Conservation (phyloP, 2,113 vertebrate genomes). For the Dicaeum eximium region DNA sequence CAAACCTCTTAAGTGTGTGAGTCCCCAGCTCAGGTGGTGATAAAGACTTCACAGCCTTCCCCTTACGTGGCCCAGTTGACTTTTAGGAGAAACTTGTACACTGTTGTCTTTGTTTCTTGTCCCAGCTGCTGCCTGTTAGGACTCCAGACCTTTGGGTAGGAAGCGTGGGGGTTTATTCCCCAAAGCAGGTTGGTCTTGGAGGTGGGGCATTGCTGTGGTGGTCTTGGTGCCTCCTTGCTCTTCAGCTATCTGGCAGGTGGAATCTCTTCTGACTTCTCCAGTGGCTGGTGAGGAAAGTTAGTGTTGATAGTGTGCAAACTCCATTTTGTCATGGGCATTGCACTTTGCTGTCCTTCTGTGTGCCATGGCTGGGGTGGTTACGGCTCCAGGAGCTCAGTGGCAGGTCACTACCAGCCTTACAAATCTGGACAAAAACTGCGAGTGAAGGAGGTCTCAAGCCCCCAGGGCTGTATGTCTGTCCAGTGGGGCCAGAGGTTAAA, state of each 20-base stretch:
- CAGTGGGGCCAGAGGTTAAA: background rate
- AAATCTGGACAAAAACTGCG: background rate
- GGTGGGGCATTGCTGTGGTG: constrained; percentile 14
- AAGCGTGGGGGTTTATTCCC: constrained; percentile 83
- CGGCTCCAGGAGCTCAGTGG: background rate
- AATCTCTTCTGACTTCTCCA: constrained; percentile 8
- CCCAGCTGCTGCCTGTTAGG: constrained; percentile 75
- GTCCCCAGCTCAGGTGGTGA: background rate
- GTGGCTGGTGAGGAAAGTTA: background rate
- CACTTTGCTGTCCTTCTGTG: background rate
- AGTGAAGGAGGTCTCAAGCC: background rate
- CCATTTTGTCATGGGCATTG: background rate
- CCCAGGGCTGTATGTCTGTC: background rate
- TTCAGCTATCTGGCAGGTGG: background rate
- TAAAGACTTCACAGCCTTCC: background rate
- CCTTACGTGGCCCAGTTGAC: fast-evolving
- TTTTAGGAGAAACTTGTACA: background rate
- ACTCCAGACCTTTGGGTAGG: constrained; percentile 81
- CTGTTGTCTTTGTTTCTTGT: background rate
- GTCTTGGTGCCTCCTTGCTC: background rate
- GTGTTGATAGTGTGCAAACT: fast-evolving
- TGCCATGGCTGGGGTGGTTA: background rate
- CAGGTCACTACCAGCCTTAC: background rate
- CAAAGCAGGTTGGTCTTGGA: constrained; percentile 82
- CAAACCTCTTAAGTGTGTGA: background rate